phyloP scores from a whole-genome alignment of 2,113 vertebrate genomes.

The Crotalus helleri region DNA sequence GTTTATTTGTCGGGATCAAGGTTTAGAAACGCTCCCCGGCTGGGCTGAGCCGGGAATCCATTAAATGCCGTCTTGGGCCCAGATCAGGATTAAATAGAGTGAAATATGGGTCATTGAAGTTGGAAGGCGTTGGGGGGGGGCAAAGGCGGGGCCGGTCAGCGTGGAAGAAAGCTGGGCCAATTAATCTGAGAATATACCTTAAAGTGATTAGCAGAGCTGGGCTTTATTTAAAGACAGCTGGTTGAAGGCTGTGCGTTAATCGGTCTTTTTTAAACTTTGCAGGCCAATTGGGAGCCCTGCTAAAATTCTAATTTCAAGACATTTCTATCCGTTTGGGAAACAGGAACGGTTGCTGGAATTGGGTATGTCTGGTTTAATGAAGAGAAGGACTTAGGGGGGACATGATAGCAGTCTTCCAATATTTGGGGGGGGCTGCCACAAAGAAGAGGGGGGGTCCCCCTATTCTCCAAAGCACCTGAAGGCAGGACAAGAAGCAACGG shows the following conservation, averaged over 20 bases:
- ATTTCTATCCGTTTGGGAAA: not conserved
- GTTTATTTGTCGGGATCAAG: not conserved
- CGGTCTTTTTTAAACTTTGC: not conserved
- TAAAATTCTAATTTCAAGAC: not conserved
- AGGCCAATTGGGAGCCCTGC: too few relatives aligned
- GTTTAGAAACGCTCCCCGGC: not conserved
- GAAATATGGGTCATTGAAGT: not conserved
- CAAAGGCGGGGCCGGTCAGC: too few relatives aligned
- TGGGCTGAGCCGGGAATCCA: slow-evolving; percentile 2
- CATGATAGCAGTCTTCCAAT: too few relatives aligned
- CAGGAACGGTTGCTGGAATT: not conserved
- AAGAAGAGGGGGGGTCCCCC: too few relatives aligned
- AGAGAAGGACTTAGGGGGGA: too few relatives aligned
- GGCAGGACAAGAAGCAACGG: too few relatives aligned
- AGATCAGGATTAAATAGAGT: not conserved
- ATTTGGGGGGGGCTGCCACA: too few relatives aligned
- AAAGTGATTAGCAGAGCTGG: not conserved
- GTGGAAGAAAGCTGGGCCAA: not conserved
- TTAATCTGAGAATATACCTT: not conserved
- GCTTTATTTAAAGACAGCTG: not conserved
- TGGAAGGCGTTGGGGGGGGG: not conserved
- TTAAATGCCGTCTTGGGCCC: not conserved
- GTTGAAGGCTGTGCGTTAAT: not conserved
- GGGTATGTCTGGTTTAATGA: too few relatives aligned
- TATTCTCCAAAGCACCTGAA: too few relatives aligned